A percentile compares a stretch with the other conserved stretches of the same genome.
phyloP scores from a whole-genome alignment of 2,113 vertebrate genomes.

The Notiomystis cincta region DNA sequence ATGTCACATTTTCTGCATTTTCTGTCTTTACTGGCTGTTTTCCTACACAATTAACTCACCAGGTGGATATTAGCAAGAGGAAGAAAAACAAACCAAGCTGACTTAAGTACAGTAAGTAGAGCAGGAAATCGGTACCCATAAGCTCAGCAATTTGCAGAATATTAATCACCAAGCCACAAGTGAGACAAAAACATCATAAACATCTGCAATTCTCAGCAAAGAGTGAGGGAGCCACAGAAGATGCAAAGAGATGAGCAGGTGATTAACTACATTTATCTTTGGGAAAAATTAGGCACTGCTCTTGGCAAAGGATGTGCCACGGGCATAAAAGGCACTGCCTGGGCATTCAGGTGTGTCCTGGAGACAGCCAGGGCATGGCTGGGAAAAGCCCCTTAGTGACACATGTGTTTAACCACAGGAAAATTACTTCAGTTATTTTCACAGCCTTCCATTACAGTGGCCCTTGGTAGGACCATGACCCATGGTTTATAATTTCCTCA shows the following conservation, averaged over 20 bases:
- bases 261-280: neutral
- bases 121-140: slow-evolving; percentile 29
- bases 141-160: slow-evolving; percentile 10
- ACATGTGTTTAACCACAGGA: neutral
- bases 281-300: neutral
- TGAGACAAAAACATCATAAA: neutral
- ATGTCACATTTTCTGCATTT: neutral
- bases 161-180: slow-evolving; percentile 3
- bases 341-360: neutral
- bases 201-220: neutral
- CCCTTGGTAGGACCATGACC: neutral
- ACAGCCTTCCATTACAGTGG: neutral
- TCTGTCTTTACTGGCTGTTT: neutral
- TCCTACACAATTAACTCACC: slow-evolving; percentile 26
- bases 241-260: neutral
- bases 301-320: neutral
- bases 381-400: neutral
- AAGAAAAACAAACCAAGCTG: slow-evolving; percentile 21
- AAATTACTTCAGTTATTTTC: neutral
- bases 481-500: neutral
- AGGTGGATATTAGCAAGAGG: slow-evolving; percentile 32
- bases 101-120: slow-evolving; percentile 32
- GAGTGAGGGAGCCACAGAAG: neutral
- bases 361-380: neutral
- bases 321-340: neutral